Evolutionary conservation across 2,113 vertebrate genomes (phyloP), one percentile per base, ranked within the genome.

Genomic region (Tringa solitaria): DNA sequence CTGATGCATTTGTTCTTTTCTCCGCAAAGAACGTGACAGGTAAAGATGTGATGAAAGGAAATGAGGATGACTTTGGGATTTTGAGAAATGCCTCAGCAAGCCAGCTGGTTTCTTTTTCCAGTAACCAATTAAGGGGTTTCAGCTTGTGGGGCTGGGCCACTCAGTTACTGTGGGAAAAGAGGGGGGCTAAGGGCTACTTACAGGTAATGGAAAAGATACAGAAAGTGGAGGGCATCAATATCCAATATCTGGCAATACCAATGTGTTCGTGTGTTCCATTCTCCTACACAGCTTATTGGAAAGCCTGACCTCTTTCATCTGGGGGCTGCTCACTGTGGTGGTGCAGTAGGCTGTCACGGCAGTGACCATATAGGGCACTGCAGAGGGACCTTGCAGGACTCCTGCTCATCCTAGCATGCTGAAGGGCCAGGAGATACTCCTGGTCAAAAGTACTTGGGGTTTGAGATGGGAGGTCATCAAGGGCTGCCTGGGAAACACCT

Each of bases 1-100:
- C 80, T 46, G 94, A 88, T 67, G 87, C 43, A 63, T 90, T 87
- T 76, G 56, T 56, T 94, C 67, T 75, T 75, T 88, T 96, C 73
- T 81, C 72, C 2, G 2, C 85, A 65, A 86, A 81, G 65, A 80
- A 67, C 0, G 6, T 17, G 65, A 84, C 75, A 90, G 79, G 67
- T 86, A 90, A 72, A 90, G 72, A 74, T 5, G 13, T 67, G 86
- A 59, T 43, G 43, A 81, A 93, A 88, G 79, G 88, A 90, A 80
- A 84, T 67, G 67, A 90, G 46, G 72, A 92, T 81, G 72, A 67
- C 46, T 85, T 96, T 80, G 79, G 64, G 64, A 84, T 84, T 43
- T 9, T 81, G 79, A 90, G 86, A 92, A 92, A 94, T 48, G 67
- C 61, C 57, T 84, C 35, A 61, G 70, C 63, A 75, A 77, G 74